Evolutionary conservation across 1,140 invertebrate genomes (phyloP).

Genomic region (Danaus plexippus): DNA sequence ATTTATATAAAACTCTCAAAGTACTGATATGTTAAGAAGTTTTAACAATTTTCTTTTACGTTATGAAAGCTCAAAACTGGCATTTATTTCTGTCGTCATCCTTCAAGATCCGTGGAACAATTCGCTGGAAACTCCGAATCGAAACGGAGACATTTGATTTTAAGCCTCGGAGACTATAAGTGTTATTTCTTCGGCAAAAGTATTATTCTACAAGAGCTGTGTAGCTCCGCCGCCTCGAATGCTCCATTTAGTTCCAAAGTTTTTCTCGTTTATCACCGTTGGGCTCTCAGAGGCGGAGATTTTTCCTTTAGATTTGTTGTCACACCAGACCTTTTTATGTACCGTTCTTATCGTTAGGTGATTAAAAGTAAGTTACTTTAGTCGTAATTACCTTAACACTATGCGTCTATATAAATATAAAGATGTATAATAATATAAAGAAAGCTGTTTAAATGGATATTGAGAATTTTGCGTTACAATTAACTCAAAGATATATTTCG

Average conservation of each 20-base stretch:
- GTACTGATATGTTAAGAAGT: too few relatives aligned
- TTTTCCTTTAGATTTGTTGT: slow-evolving; percentile 74
- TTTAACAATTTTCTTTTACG: too few relatives aligned
- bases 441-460: too few relatives aligned
- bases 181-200: slow-evolving; percentile 69
- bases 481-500: too few relatives aligned
- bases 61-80: slow-evolving; percentile 22
- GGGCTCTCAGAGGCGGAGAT: slow-evolving; percentile 69
- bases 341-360: slow-evolving; percentile 68
- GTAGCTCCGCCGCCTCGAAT: slow-evolving; percentile 66
- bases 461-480: too few relatives aligned
- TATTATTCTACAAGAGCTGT: slow-evolving; percentile 69
- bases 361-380: slow-evolving; percentile 57
- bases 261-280: slow-evolving; percentile 72
- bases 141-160: slow-evolving; percentile 69
- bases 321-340: slow-evolving; percentile 73
- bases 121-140: slow-evolving; percentile 47
- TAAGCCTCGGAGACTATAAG: slow-evolving; percentile 70
- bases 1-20: too few relatives aligned
- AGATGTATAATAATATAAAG: too few relatives aligned
- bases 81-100: slow-evolving; percentile 54
- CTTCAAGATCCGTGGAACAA: slow-evolving; percentile 43
- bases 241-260: slow-evolving; percentile 72
- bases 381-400: too few relatives aligned
- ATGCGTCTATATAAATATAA: too few relatives aligned